Evolutionary conservation across 35 echinoderm and acorn worm genomes (phyloP).

Genomic region (Ptychodera flava): DNA sequence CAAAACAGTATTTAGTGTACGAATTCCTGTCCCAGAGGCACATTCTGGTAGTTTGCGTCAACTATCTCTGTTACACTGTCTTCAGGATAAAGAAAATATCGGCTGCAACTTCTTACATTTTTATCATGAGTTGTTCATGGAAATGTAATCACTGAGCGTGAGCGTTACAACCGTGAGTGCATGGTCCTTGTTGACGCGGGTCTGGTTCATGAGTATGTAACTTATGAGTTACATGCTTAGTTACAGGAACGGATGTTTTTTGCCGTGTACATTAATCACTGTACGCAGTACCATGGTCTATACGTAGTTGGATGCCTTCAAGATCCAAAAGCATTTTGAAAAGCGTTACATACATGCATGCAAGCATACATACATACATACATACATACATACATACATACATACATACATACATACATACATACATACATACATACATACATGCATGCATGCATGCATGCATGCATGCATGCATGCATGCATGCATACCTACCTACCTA

Average conservation of each 20-base stretch:
- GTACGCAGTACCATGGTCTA: background rate
- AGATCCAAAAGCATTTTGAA: background rate
- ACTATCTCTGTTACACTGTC: too few relatives aligned
- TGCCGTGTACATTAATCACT: too few relatives aligned
- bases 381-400: conserved; percentile 2
- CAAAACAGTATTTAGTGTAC: too few relatives aligned
- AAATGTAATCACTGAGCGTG: too few relatives aligned
- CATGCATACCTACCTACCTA: background rate
- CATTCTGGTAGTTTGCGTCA: too few relatives aligned
- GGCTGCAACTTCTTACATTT: too few relatives aligned
- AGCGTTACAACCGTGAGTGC: background rate
- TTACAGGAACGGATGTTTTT: too few relatives aligned
- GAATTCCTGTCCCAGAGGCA: too few relatives aligned
- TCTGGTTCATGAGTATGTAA: background rate
- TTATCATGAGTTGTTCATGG: too few relatives aligned
- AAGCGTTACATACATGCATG: background rate
- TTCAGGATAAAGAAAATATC: too few relatives aligned
- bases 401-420: background rate
- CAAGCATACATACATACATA: background rate
- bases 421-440: background rate
- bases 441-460: background rate
- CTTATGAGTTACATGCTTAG: background rate
- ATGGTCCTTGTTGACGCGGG: background rate
- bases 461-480: background rate
- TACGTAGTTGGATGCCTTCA: background rate